phyloP scores from a whole-genome alignment of 2,888 invertebrate genomes.

The Axea sp. region DNA sequence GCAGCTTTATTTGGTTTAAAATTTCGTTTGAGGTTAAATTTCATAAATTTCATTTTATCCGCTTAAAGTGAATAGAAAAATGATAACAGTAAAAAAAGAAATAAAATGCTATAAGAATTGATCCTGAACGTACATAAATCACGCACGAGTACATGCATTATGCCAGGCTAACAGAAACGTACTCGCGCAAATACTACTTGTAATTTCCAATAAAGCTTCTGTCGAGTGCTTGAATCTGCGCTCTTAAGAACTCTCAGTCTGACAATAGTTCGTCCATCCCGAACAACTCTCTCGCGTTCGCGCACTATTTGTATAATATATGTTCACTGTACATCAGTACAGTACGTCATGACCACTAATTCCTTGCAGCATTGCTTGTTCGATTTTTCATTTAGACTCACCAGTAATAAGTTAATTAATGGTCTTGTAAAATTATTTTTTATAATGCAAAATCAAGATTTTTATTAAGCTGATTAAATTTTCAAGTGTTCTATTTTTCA shows the following conservation, averaged over 20 bases:
- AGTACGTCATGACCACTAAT: slow-evolving; percentile 15
- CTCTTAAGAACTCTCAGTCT: slow-evolving; percentile 69
- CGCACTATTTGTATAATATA: slow-evolving; percentile 38
- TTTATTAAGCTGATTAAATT: too few species aligned
- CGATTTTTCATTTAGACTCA: slow-evolving; percentile 10
- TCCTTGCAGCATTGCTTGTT: slow-evolving; percentile 22
- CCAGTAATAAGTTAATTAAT: slow-evolving; percentile 8
- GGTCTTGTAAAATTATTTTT: too few species aligned
- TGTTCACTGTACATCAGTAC: slow-evolving; percentile 22
- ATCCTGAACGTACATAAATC: slow-evolving; percentile 38
- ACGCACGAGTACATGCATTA: slow-evolving; percentile 30
- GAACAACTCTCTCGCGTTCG: slow-evolving; percentile 65
- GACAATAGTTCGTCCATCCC: slow-evolving; percentile 69
- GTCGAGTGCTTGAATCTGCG: slow-evolving; percentile 67
- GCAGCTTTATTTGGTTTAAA: too few species aligned
- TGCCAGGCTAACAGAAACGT: slow-evolving; percentile 53
- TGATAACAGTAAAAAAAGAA: too few species aligned
- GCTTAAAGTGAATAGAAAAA: too few species aligned
- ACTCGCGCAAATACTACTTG: slow-evolving; percentile 63
- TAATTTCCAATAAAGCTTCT: slow-evolving; percentile 70
- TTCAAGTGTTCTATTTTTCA: too few species aligned
- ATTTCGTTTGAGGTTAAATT: too few species aligned
- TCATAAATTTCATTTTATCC: too few species aligned
- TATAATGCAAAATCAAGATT: too few species aligned
- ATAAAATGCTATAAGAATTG: slow-evolving; percentile 35